Evolutionary conservation across 2,113 vertebrate genomes (phyloP), one percentile per base, ranked within the genome.

Genomic region (Gasterosteus nipponicus): DNA sequence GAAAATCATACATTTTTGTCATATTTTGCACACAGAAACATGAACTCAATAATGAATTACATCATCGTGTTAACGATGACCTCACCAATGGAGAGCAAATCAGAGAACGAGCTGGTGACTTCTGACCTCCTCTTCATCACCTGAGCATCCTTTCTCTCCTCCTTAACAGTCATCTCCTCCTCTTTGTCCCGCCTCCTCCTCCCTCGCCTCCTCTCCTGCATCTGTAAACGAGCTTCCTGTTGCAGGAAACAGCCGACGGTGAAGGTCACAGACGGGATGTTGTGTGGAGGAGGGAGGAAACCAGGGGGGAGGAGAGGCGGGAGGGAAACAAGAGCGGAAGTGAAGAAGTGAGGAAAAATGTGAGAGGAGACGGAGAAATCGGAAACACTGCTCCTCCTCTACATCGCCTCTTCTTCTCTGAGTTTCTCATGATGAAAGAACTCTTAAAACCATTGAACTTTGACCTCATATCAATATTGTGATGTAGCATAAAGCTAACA

Each of bases 251-350:
- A 41, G 61, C 18, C 29, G 47, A 72, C 60, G 82, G 46, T 74
- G 69, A 56, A 77, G 77, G 73, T 58, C 83, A 75, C 74, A 72
- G 15, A 69, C 77, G 75, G 86, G 83, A 88, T 77, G 69, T 72
- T 49, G 16, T 7, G 16, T 2, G 2, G 18, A 19, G 6, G 1
- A 19, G 19, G 1, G 9, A 22, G 19, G 9, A 22, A n/a, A 22
- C 8, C 9, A 11, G 19, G 7, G 49, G 9, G 19, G 19, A n/a
- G 49, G 47, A n/a, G 18, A 51, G 47, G 47, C 19, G 18, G 18
- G 47, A 16, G 18, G 15, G 14, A 15, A 5, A 47, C 14, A 47
- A 18, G 47, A 19, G 18, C 7, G 47, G 47, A 49, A 5, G 47
- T 19, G 18, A 49, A 2, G 18, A 49, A 19, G 19, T 2, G 5